These are phyloP conservation scores for Drosophila bocqueti DNA, from an alignment of 1,140 invertebrate species.

Conservation along the genomic window DNA sequence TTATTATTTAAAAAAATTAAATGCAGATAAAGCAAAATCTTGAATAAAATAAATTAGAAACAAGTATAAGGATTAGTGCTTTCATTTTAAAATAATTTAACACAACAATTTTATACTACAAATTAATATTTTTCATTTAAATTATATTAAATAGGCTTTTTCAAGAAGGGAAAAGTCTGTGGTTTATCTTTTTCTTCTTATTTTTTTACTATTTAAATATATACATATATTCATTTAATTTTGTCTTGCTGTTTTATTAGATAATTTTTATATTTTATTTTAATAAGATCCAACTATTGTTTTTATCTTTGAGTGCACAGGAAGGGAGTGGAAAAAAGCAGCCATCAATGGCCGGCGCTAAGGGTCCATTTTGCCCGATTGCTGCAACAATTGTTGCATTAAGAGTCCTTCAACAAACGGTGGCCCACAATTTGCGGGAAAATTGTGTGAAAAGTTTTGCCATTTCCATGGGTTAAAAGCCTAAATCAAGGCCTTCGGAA, in stretches of 20 bases:
- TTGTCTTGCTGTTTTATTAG: not conserved
- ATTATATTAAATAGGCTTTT: too few species aligned
- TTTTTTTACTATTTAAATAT: too few species aligned
- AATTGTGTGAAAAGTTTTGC: conserved; percentile 25
- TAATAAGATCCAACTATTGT: not conserved
- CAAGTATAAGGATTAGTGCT: too few species aligned
- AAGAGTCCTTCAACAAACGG: conserved; percentile 46
- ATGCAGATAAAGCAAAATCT: not conserved
- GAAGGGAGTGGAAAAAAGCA: conserved; percentile 11
- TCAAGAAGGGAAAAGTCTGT: too few species aligned
- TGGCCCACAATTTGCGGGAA: conserved; percentile 30
- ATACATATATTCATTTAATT: too few species aligned
- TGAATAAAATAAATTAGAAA: not conserved
- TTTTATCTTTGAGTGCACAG: not conserved
- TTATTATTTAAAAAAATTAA: not conserved
- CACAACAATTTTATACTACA: too few species aligned
- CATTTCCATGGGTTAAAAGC: conserved; percentile 11
- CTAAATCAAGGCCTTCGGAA: conserved; percentile 63
- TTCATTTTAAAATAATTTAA: too few species aligned
- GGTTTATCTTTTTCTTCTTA: too few species aligned
- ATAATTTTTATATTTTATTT: too few species aligned
- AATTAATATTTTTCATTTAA: too few species aligned
- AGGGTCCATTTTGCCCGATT: conserved; percentile 39
- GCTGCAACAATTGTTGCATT: conserved; percentile 61
- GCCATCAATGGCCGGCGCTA: conserved; percentile 26